Conservation (phyloP, 2,888 invertebrate species). For the Teleiodes luculella region DNA sequence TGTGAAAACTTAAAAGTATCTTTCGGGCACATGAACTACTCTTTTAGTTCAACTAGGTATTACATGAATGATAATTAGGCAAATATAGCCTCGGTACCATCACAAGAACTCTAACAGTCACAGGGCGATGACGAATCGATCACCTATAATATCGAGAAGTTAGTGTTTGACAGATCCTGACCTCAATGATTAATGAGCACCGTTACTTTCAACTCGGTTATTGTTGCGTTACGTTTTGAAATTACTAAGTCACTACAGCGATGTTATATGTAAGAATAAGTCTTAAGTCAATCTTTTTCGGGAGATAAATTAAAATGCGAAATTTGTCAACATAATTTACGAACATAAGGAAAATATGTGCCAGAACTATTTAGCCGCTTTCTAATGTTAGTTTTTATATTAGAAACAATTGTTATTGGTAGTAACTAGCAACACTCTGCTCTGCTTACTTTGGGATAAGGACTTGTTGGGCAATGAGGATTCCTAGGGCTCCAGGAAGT, state of each 20-base stretch:
- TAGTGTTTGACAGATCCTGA: constrained; percentile 62
- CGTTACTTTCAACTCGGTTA: constrained; percentile 69
- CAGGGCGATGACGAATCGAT: constrained; percentile 57
- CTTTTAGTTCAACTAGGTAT: no score
- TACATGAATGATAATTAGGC: constrained; percentile 10
- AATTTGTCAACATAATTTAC: no score
- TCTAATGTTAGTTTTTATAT: no score
- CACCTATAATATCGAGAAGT: constrained; percentile 52
- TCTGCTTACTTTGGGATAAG: constrained; percentile 26
- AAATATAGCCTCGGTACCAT: constrained; percentile 19
- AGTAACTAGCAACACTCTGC: constrained; percentile 42
- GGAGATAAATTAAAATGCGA: no score
- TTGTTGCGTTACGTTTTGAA: constrained; percentile 67
- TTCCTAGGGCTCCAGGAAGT: constrained; percentile 63
- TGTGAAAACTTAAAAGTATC: constrained; percentile 14
- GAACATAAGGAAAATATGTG: no score
- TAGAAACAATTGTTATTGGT: no score
- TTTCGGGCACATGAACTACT: constrained; percentile 4
- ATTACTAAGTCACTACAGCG: constrained; percentile 37
- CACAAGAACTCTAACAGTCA: constrained; percentile 28
- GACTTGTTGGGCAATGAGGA: constrained; percentile 29
- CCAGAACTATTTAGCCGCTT: no score
- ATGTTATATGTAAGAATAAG: constrained; percentile 43
- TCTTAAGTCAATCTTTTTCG: no score
- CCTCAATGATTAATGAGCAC: constrained; percentile 73